Evolutionary conservation across 2,797 vertebrate genomes (phyloP), one percentile per base, ranked within the genome.

Genomic region (Tragopan temminckii): DNA sequence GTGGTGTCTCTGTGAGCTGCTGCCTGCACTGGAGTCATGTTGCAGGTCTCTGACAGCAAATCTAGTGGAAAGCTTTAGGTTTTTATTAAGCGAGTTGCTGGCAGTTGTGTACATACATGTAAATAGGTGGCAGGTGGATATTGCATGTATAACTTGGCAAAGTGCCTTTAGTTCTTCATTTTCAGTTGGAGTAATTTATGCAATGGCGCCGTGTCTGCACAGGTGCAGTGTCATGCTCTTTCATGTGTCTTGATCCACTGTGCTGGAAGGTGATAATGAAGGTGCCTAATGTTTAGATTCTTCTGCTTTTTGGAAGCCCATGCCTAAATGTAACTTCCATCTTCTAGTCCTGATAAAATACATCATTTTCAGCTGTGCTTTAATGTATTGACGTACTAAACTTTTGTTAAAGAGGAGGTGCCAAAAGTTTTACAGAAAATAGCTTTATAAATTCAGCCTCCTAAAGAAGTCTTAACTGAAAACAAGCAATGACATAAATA

Each of bases 401-500:
- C 24, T 55, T 83, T 11, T 36, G 21, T 71, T 68, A 67, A 72
- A 82, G 25, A 68, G 36, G 75, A 77, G 25, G 9, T 57, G 13
- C 57, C 66, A 71, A 62, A 74, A 40, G 16, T 58, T 89, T 69
- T 82, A 50, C 24, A 85, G 64, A 84, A 89, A 74, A 79, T 9
- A 6, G 9, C 15, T 93, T 82, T 16, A 35, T 64, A 52, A 27
- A 64, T 84, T 94, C 66, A 58, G n/a, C 21, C 45, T 89, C 13
- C 58, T 87, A 79, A 77, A 85, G 69, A 89, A 66, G 53, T 82
- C 86, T 92, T 75, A 68, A 71, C 90, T 86, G 68, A 86, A 89
- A 77, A 16, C 33, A 61, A 45, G 46, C 68, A 50, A 61, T 36
- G n/a, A 21, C 10, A n/a, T 24, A 81, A 40, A 29, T 68, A 64